Conservation (phyloP, 1,140 invertebrate species). For the Hormaphis cornu region DNA sequence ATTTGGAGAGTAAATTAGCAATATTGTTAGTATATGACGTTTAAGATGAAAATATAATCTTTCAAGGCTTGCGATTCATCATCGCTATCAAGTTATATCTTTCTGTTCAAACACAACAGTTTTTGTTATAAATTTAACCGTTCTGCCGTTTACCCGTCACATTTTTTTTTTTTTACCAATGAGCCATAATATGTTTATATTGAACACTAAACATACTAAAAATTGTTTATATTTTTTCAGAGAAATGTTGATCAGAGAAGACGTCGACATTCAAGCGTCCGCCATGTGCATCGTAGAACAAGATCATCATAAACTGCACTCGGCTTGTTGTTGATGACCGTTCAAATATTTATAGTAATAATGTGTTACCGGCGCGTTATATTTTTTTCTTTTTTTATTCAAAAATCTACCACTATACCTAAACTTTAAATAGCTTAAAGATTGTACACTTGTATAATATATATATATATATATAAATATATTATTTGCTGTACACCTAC, state of each 20-base stretch:
- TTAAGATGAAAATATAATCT: too few relatives aligned
- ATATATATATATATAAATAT: not conserved
- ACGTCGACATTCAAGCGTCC: constrained; percentile 46
- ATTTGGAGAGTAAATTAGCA: too few relatives aligned
- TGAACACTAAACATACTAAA: not conserved
- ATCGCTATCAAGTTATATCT: too few relatives aligned
- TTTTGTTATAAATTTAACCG: too few relatives aligned
- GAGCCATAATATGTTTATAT: not conserved
- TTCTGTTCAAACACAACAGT: too few relatives aligned
- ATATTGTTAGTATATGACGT: too few relatives aligned
- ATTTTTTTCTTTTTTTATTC: too few relatives aligned
- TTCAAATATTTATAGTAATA: not conserved
- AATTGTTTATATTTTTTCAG: constrained; percentile 37
- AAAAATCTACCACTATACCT: not conserved
- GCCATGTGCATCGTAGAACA: constrained; percentile 33
- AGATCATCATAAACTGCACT: not conserved
- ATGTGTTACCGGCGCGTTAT: too few relatives aligned
- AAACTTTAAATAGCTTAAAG: not conserved
- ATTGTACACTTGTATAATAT: not conserved
- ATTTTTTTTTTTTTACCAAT: too few relatives aligned
- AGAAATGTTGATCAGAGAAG: constrained; percentile 46
- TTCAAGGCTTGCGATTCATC: too few relatives aligned
- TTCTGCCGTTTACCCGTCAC: too few relatives aligned
- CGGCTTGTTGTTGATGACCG: not conserved
- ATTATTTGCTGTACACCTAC: too few relatives aligned